Base-by-base conservation (phyloP, 2,797 vertebrate genomes). In the Pseudomugil gertrudae region DNA sequence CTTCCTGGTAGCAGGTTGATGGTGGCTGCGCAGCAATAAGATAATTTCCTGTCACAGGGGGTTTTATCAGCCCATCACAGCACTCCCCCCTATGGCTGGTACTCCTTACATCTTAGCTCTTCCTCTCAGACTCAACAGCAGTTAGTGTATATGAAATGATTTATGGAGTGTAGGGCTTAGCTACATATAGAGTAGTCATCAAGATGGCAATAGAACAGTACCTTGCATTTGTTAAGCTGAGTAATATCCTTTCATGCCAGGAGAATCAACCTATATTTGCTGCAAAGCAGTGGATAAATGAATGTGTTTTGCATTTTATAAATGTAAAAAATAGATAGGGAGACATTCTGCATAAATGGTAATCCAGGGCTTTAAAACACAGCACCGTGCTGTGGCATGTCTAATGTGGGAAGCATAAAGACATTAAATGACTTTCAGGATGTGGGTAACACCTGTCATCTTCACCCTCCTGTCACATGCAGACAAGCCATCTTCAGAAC, bases 11-110 rank as follows among this genome's bases (percentile, higher is more conserved):
- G 57, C 63, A 68, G 61, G 57, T 65, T 62, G 61, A 82, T 73
- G 76, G 72, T 13, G 30, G 66, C 76, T 78, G 51, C 55, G 74
- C 50, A 59, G 79, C 66, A 79, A 77, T 80, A 78, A 71, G 72
- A 87, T 86, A 27, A 87, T 89, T 90, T 87, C 69, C 68, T 81
- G 79, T 77, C 72, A 79, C 50, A 60, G 70, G 57, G 70, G 60
- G 57, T 78, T 79, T 88, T 87, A 88, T 88, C 81, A 85, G 60
- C 38, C 54, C 76, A 80, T 81, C 70, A 69, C 40, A 71, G 68
- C 3, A 33, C 43, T 19, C 51, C 21, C 24, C 30, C 57, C 19
- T 35, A 35, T n/a, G 36, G 59, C 50, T 9, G 6, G 17, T 43
- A 53, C 38, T 82, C 85, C 78, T 76, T 82, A 67, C 80, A 66